phyloP scores from a whole-genome alignment of 1,140 invertebrate species.

The Conus betulinus region DNA sequence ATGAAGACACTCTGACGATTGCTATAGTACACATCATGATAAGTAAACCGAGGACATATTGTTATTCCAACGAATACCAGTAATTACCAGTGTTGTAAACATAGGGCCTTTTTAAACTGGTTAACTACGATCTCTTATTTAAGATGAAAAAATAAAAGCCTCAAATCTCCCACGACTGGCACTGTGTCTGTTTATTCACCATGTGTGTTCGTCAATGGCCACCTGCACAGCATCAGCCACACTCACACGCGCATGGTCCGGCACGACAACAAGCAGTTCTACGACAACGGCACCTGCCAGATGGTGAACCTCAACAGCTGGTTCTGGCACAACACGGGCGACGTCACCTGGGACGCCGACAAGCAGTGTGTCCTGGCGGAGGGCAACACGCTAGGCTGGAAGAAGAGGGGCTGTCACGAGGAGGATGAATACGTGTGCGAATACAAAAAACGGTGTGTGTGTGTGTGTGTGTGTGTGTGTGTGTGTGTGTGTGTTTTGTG shows the following conservation, averaged over 20 bases:
- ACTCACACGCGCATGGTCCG: neutral
- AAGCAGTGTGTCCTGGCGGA: slow-evolving; percentile 1
- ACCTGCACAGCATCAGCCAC: slow-evolving; percentile 10
- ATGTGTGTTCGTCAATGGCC: neutral
- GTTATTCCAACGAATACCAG: too few species aligned
- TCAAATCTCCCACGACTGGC: neutral
- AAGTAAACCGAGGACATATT: too few species aligned
- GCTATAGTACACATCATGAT: too few species aligned
- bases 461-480: too few species aligned
- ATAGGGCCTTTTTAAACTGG: too few species aligned
- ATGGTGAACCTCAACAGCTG: neutral
- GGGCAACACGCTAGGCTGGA: too few species aligned
- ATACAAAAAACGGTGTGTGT: neutral
- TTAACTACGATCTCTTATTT: too few species aligned
- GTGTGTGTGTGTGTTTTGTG: too few species aligned
- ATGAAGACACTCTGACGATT: too few species aligned
- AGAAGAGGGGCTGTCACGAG: neutral
- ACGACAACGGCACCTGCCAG: neutral
- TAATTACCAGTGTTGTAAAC: too few species aligned
- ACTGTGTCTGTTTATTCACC: neutral
- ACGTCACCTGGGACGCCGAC: neutral
- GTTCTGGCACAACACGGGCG: neutral
- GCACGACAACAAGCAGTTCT: neutral
- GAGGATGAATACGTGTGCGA: slow-evolving; percentile 16
- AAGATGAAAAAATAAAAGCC: too few species aligned